Percentiles rank a stretch among this genome's conserved stretches.
These are phyloP conservation scores for Agrochola macilenta DNA, from an alignment of 2,888 invertebrate species.

Conservation along the genomic window DNA sequence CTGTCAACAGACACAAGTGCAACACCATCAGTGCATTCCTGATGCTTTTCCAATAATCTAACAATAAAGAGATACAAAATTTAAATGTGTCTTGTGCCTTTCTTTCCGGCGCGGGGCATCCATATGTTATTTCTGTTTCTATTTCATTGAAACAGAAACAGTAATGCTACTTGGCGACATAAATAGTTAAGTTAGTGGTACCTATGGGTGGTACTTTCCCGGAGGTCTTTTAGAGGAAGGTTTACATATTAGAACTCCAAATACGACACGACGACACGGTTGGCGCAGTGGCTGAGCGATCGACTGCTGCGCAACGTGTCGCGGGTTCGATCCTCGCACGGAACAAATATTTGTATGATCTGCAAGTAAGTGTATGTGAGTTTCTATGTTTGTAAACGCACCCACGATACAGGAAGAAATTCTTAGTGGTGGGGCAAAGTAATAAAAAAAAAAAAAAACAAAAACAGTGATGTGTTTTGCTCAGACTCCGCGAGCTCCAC, in stretches of 20 bases:
- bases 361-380: no score
- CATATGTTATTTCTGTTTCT: no score
- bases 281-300: no score
- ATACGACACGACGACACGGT: no score
- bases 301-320: no score
- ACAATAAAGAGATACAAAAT: neutral
- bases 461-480: neutral
- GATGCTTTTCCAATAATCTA: neutral
- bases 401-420: no score
- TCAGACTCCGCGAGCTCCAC: slow-evolving; percentile 82
- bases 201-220: neutral
- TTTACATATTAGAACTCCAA: neutral
- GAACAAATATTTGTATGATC: no score
- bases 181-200: neutral
- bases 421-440: no score
- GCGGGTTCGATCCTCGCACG: no score
- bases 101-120: neutral
- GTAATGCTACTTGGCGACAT: neutral
- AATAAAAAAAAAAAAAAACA: no score
- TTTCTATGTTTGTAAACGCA: no score
- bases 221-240: neutral
- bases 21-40: neutral
- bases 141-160: neutral
- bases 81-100: no score
- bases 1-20: neutral